Conservation (phyloP, 1,140 invertebrate species). For the Diorhabda sublineata region DNA sequence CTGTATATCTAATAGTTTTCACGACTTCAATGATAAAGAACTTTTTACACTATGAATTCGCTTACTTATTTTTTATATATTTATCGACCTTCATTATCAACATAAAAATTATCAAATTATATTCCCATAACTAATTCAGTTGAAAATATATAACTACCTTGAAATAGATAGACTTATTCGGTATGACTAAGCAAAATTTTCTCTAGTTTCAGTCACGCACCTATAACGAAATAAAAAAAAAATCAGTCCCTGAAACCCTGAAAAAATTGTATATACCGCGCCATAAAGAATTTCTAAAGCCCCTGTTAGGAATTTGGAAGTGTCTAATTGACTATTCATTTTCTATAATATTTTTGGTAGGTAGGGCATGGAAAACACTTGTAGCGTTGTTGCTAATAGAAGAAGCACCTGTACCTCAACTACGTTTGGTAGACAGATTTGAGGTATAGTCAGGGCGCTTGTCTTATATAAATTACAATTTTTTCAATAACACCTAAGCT, state of each 20-base stretch:
- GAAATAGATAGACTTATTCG: background rate
- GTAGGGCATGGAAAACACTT: background rate
- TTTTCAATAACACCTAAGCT: too few species aligned
- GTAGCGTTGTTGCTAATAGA: background rate
- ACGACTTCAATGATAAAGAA: too few species aligned
- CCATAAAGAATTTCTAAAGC: background rate
- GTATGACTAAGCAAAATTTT: background rate
- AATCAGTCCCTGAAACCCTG: background rate
- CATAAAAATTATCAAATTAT: background rate
- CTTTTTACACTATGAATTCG: too few species aligned
- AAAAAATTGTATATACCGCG: background rate
- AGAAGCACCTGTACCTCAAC: background rate
- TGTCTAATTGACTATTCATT: conserved; percentile 2
- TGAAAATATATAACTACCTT: background rate
- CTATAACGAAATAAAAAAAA: background rate
- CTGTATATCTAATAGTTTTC: too few species aligned
- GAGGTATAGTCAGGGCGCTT: background rate
- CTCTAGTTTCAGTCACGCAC: background rate
- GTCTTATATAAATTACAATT: background rate
- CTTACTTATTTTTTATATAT: too few species aligned
- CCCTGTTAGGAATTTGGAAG: background rate
- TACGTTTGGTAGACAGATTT: background rate
- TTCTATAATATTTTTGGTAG: background rate
- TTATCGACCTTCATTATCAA: too few species aligned
- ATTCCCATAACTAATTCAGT: background rate